Conservation (phyloP, 2,797 vertebrate species). For the Rhadinocentrus ornatus region DNA sequence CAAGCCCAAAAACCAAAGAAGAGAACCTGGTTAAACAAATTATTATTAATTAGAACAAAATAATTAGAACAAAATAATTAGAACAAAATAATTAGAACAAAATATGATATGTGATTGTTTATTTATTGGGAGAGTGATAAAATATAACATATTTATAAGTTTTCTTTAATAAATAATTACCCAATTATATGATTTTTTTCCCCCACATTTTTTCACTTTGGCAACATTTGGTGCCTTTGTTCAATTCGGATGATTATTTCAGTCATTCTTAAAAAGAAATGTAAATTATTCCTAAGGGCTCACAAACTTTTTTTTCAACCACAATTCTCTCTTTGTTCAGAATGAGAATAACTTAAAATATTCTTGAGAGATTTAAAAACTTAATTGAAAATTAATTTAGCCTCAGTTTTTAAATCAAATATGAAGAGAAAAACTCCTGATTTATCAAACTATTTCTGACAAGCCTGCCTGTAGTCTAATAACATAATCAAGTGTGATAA, state of each 20-base stretch:
- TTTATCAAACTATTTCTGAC: slow-evolving; percentile 21
- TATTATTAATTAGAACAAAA: no score
- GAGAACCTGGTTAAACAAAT: background rate
- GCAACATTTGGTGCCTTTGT: no score
- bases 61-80: no score
- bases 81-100: no score
- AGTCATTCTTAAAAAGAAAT: background rate
- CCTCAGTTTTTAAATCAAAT: background rate
- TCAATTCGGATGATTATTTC: background rate
- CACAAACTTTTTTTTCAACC: background rate
- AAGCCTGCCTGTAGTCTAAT: slow-evolving; percentile 8
- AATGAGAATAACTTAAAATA: background rate
- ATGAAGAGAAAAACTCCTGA: background rate
- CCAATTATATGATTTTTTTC: no score
- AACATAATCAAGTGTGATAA: slow-evolving; percentile 12
- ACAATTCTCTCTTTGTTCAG: background rate
- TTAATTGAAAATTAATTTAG: background rate
- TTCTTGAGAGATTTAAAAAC: background rate
- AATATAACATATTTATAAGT: background rate
- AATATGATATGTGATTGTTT: background rate
- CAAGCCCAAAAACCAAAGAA: background rate
- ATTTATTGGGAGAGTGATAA: background rate
- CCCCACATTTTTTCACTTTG: no score
- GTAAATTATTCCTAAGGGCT: background rate
- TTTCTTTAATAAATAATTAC: no score